Conservation (phyloP, 2,113 vertebrate species). For the Indri indri region DNA sequence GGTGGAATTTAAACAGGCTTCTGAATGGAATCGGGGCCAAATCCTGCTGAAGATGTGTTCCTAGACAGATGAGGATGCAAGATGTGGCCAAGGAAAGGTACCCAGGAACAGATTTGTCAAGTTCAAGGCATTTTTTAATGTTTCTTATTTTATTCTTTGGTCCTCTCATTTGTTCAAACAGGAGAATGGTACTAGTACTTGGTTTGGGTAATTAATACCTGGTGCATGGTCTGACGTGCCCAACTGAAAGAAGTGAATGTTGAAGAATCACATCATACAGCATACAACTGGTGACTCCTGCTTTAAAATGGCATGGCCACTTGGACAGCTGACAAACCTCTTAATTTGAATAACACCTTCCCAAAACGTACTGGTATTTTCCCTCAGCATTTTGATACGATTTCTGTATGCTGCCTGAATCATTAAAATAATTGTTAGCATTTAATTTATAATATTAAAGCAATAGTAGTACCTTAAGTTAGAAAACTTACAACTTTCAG, state of each 20-base stretch:
- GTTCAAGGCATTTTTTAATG: not conserved
- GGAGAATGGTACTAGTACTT: not conserved
- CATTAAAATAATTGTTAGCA: not conserved
- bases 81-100: not conserved
- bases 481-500: conserved; percentile 18
- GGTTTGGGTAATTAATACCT: not conserved
- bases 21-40: not conserved
- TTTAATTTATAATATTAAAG: conserved; percentile 25
- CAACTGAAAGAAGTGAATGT: conserved; percentile 1
- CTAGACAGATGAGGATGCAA: not conserved
- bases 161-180: not conserved
- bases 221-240: not conserved
- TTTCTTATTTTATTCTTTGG: not conserved
- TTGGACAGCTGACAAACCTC: not conserved
- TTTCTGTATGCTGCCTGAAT: not conserved
- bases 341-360: conserved; percentile 31
- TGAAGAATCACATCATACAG: not conserved
- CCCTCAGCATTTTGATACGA: not conserved
- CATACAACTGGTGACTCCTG: not conserved
- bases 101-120: not conserved
- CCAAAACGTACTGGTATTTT: not conserved
- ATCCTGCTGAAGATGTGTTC: not conserved
- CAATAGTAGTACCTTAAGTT: not conserved
- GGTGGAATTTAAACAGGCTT: not conserved
- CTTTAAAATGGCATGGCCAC: not conserved